phyloP scores from a whole-genome alignment of 2,797 vertebrate species.

The Melanitta fusca region DNA sequence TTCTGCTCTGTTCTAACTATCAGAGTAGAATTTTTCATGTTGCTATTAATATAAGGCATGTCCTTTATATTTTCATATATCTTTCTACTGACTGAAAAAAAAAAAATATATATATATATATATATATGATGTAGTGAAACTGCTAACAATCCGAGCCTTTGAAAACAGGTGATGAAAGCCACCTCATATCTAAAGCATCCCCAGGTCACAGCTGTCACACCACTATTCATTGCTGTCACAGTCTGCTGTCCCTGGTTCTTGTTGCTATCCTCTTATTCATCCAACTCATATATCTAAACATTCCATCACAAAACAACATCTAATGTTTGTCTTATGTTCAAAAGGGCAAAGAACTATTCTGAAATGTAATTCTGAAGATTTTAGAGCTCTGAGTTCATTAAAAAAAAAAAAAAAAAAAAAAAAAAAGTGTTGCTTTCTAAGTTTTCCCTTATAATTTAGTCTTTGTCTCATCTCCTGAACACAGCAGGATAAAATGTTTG shows the following conservation, averaged over 20 bases:
- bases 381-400: conserved; percentile 58
- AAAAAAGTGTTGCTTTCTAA: conserved; percentile 34
- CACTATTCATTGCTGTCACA: conserved; percentile 74
- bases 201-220: conserved; percentile 70
- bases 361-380: conserved; percentile 56
- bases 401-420: too few relatives aligned
- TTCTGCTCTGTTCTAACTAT: not conserved
- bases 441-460: conserved; percentile 45
- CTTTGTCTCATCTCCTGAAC: conserved; percentile 49
- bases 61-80: conserved; percentile 20
- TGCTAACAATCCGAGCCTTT: conserved; percentile 64
- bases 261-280: conserved; percentile 66
- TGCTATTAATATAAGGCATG: not conserved
- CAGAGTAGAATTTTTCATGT: not conserved
- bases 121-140: conserved; percentile 1
- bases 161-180: conserved; percentile 70
- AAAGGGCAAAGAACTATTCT: conserved; percentile 65
- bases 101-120: too few relatives aligned
- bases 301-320: conserved; percentile 70
- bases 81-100: not conserved
- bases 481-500: conserved; percentile 49
- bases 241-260: conserved; percentile 64
- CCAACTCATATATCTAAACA: conserved; percentile 73
- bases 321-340: conserved; percentile 60
- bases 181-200: conserved; percentile 62